Conservation (phyloP, 1,140 invertebrate genomes). For the Pogonomyrmex californicus region DNA sequence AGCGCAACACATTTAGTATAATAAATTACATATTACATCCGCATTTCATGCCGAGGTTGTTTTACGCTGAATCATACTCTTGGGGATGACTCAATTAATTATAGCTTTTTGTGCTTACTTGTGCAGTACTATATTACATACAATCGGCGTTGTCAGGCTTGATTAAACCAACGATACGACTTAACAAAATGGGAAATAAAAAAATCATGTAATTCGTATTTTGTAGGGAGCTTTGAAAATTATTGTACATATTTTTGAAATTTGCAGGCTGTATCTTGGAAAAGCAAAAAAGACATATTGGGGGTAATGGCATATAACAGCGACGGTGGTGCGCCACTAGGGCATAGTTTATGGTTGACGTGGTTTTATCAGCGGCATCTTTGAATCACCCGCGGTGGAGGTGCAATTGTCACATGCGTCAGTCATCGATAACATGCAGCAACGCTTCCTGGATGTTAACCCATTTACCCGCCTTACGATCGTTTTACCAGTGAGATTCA, state of each 20-base stretch:
- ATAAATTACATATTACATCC: conserved; percentile 4
- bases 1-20: not conserved
- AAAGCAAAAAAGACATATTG: conserved; percentile 33
- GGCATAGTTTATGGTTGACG: conserved; percentile 13
- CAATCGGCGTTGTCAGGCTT: not conserved
- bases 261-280: conserved; percentile 45
- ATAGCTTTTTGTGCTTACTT: not conserved
- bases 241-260: conserved; percentile 4
- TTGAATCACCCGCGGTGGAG: conserved; percentile 61
- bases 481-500: conserved; percentile 33
- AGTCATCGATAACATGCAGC: conserved; percentile 69
- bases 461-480: conserved; percentile 72
- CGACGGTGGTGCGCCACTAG: not conserved
- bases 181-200: not conserved
- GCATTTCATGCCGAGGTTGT: not conserved
- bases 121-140: not conserved
- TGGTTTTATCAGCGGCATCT: conserved; percentile 67
- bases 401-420: conserved; percentile 70
- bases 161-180: not conserved
- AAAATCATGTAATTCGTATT: not conserved
- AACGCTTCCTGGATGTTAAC: conserved; percentile 78
- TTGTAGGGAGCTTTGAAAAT: not conserved
- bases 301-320: conserved; percentile 70
- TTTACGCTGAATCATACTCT: conserved; percentile 36
- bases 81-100: conserved; percentile 29